These are phyloP conservation scores for Sylvilagus floridanus DNA, from an alignment of 2,797 vertebrate genomes.

Conservation along the genomic window DNA sequence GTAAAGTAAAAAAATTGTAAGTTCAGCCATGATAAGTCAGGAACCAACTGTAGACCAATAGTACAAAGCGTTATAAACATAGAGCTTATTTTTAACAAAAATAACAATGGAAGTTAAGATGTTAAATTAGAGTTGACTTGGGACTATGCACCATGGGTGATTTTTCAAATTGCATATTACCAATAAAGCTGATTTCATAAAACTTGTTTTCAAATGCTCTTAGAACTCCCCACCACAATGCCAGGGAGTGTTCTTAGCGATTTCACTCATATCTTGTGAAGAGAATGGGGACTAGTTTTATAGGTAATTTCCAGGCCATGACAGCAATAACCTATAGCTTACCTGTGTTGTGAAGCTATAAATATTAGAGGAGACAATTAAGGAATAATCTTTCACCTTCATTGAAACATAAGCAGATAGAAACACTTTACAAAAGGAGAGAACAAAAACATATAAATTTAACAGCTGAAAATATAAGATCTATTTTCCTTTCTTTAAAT, in stretches of 20 bases:
- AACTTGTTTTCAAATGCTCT: slow-evolving; percentile 28
- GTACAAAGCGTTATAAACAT: background rate
- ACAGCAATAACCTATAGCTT: slow-evolving; percentile 2
- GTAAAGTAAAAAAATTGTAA: background rate
- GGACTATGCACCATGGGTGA: background rate
- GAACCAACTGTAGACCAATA: background rate
- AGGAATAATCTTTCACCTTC: background rate
- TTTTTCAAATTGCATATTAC: slow-evolving; percentile 33
- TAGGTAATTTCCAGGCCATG: slow-evolving; percentile 54
- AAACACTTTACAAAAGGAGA: slow-evolving; percentile 43
- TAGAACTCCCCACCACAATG: slow-evolving; percentile 1
- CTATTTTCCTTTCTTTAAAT: background rate
- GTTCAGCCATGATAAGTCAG: background rate
- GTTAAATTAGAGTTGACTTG: slow-evolving; percentile 14
- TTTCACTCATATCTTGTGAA: slow-evolving; percentile 27
- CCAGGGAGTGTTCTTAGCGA: slow-evolving; percentile 23
- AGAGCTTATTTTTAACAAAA: slow-evolving; percentile 40
- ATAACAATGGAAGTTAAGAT: slow-evolving; percentile 19
- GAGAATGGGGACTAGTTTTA: background rate
- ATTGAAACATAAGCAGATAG: slow-evolving; percentile 7
- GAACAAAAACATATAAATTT: background rate
- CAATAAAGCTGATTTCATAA: slow-evolving; percentile 25
- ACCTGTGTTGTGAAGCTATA: slow-evolving; percentile 49
- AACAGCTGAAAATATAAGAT: slow-evolving; percentile 43
- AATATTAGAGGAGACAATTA: slow-evolving; percentile 59